Base-by-base conservation (phyloP, 2,888 invertebrate species). In the Torymus auratus region DNA sequence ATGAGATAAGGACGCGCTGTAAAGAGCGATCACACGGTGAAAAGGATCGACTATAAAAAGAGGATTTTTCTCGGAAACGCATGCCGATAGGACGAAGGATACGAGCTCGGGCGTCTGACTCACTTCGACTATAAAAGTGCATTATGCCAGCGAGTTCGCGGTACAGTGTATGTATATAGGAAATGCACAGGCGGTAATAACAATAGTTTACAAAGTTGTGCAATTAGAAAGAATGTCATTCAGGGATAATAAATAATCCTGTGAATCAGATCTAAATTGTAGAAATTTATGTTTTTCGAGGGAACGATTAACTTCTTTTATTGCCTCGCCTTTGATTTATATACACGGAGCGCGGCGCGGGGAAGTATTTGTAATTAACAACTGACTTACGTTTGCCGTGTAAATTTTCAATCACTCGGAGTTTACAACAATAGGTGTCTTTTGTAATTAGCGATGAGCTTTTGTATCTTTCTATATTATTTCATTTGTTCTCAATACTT, bases 231-330 rank as follows among this genome's bases (percentile, higher is more conserved):
- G 55, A 73, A 67, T 41, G 41, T 41, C 41, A 41, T 41, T 41
- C 41, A 41, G 41, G 41, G 41, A 41, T 41, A 41, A 41, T 41
- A 41, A 41, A 41, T 41, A 41, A 41, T 41, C 41, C 41, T 41
- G 52, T 68, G 75, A 68, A 61, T 75, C 75, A 75, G 75, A 75
- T 75, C 75, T 68, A 60, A 75, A 68, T 60, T 53, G 53, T 53
- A n/a, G 61, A 75, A 75, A 75, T 68, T 68, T 75, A 75, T 75
- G 74, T 50, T 50, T 60, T 52, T 15, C 4, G 14, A 61, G 64
- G n/a, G n/a, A 55, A 61, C 64, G 56, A 13, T 56, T 64, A 23
- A 28, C 55, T 50, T 28, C 3, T 17, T 50, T 2, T 52, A 71
- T 71, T 61, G 12, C 14, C 17, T 11, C 20, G 52, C 15, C 5